Evolutionary conservation across 2,797 vertebrate genomes (phyloP).

Genomic region (Uromys caudimaculatus): DNA sequence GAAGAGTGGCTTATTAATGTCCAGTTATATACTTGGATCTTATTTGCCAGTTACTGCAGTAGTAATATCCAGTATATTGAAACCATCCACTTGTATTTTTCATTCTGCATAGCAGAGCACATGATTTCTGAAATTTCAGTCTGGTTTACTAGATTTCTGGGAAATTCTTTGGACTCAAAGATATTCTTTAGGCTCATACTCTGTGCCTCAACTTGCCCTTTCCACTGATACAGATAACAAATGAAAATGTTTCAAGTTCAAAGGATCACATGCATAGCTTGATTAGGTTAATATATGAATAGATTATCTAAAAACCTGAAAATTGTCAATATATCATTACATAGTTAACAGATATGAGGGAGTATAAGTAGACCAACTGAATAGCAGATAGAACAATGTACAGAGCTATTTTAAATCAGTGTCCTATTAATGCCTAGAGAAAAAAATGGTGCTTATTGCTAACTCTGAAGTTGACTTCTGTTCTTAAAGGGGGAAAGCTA

Average conservation of each 20-base stretch:
- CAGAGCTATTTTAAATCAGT: neutral
- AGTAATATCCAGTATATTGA: neutral
- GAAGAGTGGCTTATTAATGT: neutral
- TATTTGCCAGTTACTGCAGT: neutral
- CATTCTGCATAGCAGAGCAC: neutral
- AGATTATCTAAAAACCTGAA: neutral
- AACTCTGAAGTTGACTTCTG: neutral
- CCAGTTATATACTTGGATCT: neutral
- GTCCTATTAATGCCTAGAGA: neutral
- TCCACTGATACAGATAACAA: neutral
- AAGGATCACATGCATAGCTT: neutral
- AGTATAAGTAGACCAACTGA: too few relatives aligned
- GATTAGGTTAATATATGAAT: neutral
- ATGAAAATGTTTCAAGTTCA: neutral
- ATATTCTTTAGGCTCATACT: neutral
- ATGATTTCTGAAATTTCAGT: neutral
- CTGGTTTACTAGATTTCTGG: neutral
- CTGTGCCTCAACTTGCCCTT: neutral
- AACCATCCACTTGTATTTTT: neutral
- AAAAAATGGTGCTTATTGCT: neutral
- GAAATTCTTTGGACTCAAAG: neutral
- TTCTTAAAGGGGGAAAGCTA: neutral
- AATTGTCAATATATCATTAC: neutral
- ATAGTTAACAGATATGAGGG: accelerated
- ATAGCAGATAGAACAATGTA: neutral